Conservation (phyloP, 2,888 invertebrate species). For the Galeruca laticollis region DNA sequence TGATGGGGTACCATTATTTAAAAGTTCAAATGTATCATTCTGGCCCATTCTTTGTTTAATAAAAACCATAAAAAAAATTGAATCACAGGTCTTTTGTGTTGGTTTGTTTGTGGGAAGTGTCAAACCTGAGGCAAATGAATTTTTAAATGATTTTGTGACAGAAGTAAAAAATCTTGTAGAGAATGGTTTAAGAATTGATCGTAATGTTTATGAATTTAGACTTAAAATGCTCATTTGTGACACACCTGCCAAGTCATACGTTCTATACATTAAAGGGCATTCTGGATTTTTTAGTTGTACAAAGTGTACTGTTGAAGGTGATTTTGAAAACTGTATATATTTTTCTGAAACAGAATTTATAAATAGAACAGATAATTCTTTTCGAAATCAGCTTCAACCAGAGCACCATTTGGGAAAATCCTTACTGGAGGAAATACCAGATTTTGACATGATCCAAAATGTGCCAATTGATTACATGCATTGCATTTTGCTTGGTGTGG, state of each 20-base stretch:
- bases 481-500: slow-evolving; percentile 33
- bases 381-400: slow-evolving; percentile 28
- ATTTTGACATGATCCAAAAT: slow-evolving; percentile 30
- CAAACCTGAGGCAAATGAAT: slow-evolving; percentile 34
- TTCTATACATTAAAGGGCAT: slow-evolving; percentile 30
- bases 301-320: slow-evolving; percentile 33
- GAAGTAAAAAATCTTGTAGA: slow-evolving; percentile 23
- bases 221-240: slow-evolving; percentile 31
- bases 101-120: slow-evolving; percentile 25
- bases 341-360: slow-evolving; percentile 29
- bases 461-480: slow-evolving; percentile 36
- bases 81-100: slow-evolving; percentile 29
- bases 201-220: slow-evolving; percentile 27
- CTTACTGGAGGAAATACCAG: slow-evolving; percentile 27
- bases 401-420: slow-evolving; percentile 33
- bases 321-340: slow-evolving; percentile 28
- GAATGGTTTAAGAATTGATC: slow-evolving; percentile 25
- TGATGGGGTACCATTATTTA: slow-evolving; percentile 32
- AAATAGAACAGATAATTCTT: slow-evolving; percentile 28
- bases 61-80: slow-evolving; percentile 21
- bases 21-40: slow-evolving; percentile 30
- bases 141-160: no score
- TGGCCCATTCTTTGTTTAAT: slow-evolving; percentile 31
- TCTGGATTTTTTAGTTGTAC: slow-evolving; percentile 34
- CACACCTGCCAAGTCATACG: slow-evolving; percentile 29